phyloP scores from a whole-genome alignment of 1,140 invertebrate genomes.

The Elysia chlorotica region DNA sequence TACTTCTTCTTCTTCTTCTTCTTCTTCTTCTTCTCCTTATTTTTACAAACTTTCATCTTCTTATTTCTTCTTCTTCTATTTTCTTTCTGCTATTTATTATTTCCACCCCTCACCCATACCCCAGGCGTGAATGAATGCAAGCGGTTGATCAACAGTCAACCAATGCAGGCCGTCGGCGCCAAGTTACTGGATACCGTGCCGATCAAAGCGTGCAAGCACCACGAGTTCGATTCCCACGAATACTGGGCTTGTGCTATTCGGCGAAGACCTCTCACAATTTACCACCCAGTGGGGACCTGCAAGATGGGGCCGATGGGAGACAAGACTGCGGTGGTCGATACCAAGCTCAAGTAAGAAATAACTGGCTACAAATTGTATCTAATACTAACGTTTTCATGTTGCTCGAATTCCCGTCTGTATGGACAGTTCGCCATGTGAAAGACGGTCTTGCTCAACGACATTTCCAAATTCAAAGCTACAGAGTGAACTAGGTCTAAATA shows the following conservation, averaged over 20 bases:
- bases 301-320: constrained; percentile 92
- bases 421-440: no score
- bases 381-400: no score
- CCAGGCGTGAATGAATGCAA: constrained; percentile 20
- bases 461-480: no score
- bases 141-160: constrained; percentile 4
- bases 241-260: constrained; percentile 58
- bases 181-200: constrained; percentile 8
- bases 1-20: no score
- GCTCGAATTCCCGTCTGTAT: no score
- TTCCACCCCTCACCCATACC: no score
- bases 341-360: constrained; percentile 68
- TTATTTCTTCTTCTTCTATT: no score
- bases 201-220: constrained; percentile 24
- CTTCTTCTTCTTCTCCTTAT: no score
- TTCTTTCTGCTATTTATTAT: no score
- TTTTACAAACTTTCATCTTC: not conserved
- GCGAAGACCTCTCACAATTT: constrained; percentile 68
- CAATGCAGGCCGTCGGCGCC: constrained; percentile 23
- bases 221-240: constrained; percentile 37
- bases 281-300: constrained; percentile 87
- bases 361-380: no score
- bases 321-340: constrained; percentile 83
- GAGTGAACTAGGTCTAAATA: no score
- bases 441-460: no score